These are phyloP conservation scores for Drosophila funebris DNA, from an alignment of 1,140 invertebrate genomes.

Conservation along the genomic window DNA sequence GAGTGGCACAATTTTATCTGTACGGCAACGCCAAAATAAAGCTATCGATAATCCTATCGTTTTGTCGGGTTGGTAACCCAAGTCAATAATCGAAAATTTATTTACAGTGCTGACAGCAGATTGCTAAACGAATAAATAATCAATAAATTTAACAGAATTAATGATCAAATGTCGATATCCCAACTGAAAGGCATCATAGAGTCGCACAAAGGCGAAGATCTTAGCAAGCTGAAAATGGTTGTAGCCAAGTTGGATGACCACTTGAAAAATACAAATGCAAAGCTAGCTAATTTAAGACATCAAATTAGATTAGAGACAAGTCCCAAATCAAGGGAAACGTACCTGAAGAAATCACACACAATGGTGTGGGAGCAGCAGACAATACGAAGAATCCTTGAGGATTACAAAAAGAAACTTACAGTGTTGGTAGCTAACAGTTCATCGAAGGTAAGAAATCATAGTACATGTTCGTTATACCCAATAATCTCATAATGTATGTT, in stretches of 20 bases:
- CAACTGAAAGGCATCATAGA: background rate
- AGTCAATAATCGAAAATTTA: constrained; percentile 9
- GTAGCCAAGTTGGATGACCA: constrained; percentile 5
- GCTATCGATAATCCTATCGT: constrained; percentile 26
- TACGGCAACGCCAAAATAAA: constrained; percentile 16
- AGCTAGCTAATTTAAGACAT: constrained; percentile 3
- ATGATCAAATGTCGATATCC: constrained; percentile 1
- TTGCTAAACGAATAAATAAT: background rate
- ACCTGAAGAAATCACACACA: constrained; percentile 1
- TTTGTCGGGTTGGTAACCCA: constrained; percentile 5
- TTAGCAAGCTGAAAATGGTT: background rate
- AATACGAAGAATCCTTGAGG: constrained; percentile 11
- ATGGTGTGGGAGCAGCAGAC: constrained; percentile 28
- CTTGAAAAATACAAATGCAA: constrained; percentile 13
- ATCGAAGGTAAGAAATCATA: background rate
- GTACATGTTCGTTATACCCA: background rate
- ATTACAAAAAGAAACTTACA: background rate
- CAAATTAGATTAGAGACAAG: constrained; percentile 11
- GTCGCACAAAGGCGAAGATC: background rate
- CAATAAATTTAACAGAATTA: background rate
- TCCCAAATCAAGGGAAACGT: background rate
- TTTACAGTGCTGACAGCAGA: background rate
- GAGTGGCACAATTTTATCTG: background rate
- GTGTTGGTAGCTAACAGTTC: background rate
- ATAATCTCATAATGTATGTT: background rate